Base-by-base conservation (phyloP, 2,888 invertebrate species). In the Ectemnius lituratus region DNA sequence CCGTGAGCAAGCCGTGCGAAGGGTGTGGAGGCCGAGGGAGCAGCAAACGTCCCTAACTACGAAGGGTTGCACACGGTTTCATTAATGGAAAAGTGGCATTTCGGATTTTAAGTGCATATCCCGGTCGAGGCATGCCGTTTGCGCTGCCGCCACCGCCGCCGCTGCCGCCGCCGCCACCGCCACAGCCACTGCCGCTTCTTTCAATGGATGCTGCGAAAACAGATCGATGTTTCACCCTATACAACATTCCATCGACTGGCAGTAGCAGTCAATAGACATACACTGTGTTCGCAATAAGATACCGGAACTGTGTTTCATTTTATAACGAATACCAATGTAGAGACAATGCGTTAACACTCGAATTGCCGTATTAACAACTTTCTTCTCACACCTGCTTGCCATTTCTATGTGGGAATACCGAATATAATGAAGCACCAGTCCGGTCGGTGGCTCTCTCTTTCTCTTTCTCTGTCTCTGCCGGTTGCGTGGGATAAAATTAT, bases 31-130 rank as follows among this genome's bases (percentile, higher is more conserved):
- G 37, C 37, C 65, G 78, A 64, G 74, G 72, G 67, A 57, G 64
- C 49, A 45, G 18, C 61, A 72, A 58, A 16, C 60, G 65, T 70
- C 68, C 70, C 67, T 80, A 76, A 81, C 81, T 79, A 82, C 80
- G 82, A 85, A 85, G 84, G 85, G 84, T 84, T 83, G 83, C 84
- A 80, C 84, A 81, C 79, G 80, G 82, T 87, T 86, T 88, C 87
- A 86, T 86, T 88, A 88, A 88, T 88, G 88, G 88, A 86, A 88
- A 87, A 88, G 86, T 85, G 88, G 85, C 84, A 88, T 88, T 88
- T 87, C 84, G 87, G 83, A 87, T 86, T 88, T 88, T 88, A 88
- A 88, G 88, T 88, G 87, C 87, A 86, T 87, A 88, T 86, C 84
- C 87, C 86, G 84, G 87, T 88, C 83, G 79, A 73, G 67, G 52